These are phyloP conservation scores for Patella pellucida DNA, from an alignment of 2,888 invertebrate species.

Conservation along the genomic window DNA sequence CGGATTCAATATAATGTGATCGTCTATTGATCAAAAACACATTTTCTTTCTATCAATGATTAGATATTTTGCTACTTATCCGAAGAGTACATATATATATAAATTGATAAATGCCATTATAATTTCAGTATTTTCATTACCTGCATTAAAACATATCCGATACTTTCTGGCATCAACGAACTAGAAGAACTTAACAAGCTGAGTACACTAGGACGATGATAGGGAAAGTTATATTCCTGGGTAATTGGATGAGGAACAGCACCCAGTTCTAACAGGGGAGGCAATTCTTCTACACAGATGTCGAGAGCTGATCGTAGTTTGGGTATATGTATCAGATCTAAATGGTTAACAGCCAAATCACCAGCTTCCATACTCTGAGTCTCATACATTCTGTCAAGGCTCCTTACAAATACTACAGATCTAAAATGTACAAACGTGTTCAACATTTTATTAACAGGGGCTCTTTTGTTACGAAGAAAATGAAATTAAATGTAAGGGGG, in stretches of 20 bases:
- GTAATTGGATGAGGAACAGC: conserved; percentile 38
- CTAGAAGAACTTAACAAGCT: conserved; percentile 60
- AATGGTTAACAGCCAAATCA: conserved; percentile 37
- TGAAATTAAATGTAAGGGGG: no score
- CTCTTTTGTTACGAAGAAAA: background rate
- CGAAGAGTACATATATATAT: no score
- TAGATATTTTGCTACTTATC: no score
- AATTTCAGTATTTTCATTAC: conserved; percentile 34
- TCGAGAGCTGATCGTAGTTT: conserved; percentile 64
- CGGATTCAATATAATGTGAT: no score
- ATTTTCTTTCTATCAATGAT: no score
- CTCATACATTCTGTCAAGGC: conserved; percentile 64
- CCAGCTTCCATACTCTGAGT: conserved; percentile 65
- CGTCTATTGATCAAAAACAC: no score
- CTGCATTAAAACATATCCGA: conserved; percentile 67
- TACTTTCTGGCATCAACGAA: conserved; percentile 63
- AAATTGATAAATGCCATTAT: no score
- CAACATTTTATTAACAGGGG: background rate
- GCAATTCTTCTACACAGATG: conserved; percentile 63
- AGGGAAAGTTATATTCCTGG: conserved; percentile 63
- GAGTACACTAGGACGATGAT: conserved; percentile 65
- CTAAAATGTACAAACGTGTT: conserved; percentile 40
- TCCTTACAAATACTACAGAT: conserved; percentile 51
- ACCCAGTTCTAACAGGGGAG: conserved; percentile 64
- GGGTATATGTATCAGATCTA: conserved; percentile 43